Base-by-base conservation (phyloP, 2,113 vertebrate species). In the Panurus biarmicus region DNA sequence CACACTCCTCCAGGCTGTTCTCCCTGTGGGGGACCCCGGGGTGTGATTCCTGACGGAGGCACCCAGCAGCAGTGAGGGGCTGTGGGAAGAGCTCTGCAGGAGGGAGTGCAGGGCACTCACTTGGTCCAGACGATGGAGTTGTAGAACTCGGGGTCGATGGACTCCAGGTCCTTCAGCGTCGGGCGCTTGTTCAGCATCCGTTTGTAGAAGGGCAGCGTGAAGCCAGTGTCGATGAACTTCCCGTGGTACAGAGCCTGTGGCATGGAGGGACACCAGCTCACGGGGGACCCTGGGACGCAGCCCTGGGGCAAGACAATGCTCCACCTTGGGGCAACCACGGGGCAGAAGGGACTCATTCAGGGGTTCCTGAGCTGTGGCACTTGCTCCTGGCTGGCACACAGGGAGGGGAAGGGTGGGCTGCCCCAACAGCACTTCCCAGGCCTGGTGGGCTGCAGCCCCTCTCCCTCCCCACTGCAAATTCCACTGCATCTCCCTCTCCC, bases 121-220 rank as follows among this genome's bases (percentile, higher is more conserved):
- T 99, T 99, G 95, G 99, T 99, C 99, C 99, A 99, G 93, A 99
- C 97, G 15, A 99, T 99, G 92, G 99, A 99, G 98, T 99, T 99
- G 95, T 99, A 99, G 89, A 99, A 99, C 97, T 99, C 99, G 0
- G 99, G 99, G 96, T 99, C 99, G 1, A 99, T 99, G 95, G 99
- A 99, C 89, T 99, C 99, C 97, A 99, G 98, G 97, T 99, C 99
- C 96, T 99, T 99, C 60, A 99, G 98, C 1, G 99, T 99, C 13
- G 99, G 99, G 35, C 99, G 98, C 96, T 99, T 99, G 97, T 99
- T 99, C 86, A 99, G 97, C 99, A 99, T 99, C 42, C 98, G 98
- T 96, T 99, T 99, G 97, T 99, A 99, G 98, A 99, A 99, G 6
- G 99, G 99, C 85, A 99, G 97, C 10, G 99, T 99, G 97, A 99